phyloP scores from a whole-genome alignment of 2,113 vertebrate genomes.

The Cephalophus harveyi region DNA sequence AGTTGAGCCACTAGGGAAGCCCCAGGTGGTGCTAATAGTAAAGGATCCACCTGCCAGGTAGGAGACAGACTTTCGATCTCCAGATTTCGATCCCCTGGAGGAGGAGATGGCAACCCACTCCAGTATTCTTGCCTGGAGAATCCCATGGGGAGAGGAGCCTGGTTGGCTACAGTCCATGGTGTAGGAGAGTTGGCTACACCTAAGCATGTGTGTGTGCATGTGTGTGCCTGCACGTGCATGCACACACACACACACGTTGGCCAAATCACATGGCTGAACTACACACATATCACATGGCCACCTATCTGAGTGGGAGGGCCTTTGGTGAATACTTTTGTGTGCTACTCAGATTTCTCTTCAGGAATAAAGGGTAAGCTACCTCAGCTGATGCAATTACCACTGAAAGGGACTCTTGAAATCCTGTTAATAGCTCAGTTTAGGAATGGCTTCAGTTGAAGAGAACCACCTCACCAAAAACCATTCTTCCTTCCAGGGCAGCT shows the following conservation, averaged over 20 bases:
- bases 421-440: not conserved
- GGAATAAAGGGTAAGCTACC: not conserved
- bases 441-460: not conserved
- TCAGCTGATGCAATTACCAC: not conserved
- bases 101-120: not conserved
- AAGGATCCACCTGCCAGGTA: not conserved
- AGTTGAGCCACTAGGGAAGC: not conserved
- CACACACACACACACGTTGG: not conserved
- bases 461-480: not conserved
- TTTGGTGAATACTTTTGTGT: not conserved
- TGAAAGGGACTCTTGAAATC: not conserved
- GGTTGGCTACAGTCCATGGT: not conserved
- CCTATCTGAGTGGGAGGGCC: not conserved
- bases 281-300: not conserved
- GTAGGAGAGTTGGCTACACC: not conserved
- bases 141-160: not conserved
- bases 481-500: not conserved
- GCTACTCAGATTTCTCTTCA: not conserved
- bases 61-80: rapidly evolving
- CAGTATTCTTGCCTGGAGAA: not conserved
- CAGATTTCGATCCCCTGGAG: not conserved
- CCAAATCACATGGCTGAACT: not conserved
- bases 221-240: not conserved
- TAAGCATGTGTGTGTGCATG: not conserved
- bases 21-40: not conserved